Evolutionary conservation across 2,888 invertebrate species (phyloP), one percentile per base, ranked within the genome.

Genomic region (Acleris emargana): DNA sequence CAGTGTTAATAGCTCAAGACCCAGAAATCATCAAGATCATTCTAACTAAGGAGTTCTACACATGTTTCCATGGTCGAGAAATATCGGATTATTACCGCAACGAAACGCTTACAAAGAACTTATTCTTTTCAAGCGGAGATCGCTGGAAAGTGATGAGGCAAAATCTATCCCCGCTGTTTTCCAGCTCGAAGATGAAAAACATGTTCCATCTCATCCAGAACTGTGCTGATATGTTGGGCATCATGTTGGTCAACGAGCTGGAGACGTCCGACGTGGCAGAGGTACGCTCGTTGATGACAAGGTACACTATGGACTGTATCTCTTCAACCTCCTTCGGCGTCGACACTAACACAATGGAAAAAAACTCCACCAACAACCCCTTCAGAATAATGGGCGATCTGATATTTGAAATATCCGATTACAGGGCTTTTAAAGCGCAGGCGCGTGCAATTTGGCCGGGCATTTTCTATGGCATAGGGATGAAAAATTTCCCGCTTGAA

Each of bases 281-380:
- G 38, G 69, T 72, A 0, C 73, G 72, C 28, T 25, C 53, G 38
- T 38, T 76, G 1, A 73, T 77, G 73, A 70, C 72, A 5, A 72
- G 79, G n/a, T 80, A 73, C 58, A 77, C 79, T 0, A 75, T 81
- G 74, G 80, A 80, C 52, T 74, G 75, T 20, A 79, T 82, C 3
- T 69, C 76, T 17, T 73, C 75, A 1, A 78, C 80, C 20, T 75
- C 69, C 0, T 84, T 83, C 50, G 79, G 83, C 4, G 62, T 82
- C 3, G 77, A 83, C 5, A 71, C 79, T 0, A 76, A 77, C 6
- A 74, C 78, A 1, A 77, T 79, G 76, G 69, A 67, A 2, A 72
- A 70, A 52, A 59, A 70, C 16, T 58, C 58, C 3, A 58, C 72
- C 13, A 66, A 72, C 1, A 83, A 82, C 60, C 73, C 76, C 0